Conservation (phyloP, 2,113 vertebrate genomes). For the Cyanoramphus novaezelandiae region DNA sequence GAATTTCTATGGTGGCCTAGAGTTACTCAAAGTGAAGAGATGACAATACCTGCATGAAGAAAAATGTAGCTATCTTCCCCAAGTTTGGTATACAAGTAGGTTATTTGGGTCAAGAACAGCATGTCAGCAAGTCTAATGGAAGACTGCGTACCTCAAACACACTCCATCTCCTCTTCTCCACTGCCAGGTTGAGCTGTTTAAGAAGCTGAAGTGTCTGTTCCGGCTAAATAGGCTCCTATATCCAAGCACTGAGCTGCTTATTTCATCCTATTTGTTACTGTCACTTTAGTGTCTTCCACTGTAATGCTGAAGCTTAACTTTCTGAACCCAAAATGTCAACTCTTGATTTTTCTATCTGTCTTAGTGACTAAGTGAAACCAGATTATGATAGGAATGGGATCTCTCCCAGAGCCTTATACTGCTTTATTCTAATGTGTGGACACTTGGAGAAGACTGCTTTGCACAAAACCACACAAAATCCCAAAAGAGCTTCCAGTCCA, state of each 20-base stretch:
- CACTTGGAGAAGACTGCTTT: neutral
- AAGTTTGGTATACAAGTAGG: neutral
- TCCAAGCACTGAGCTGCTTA: neutral
- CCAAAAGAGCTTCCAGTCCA: neutral
- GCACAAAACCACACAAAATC: neutral
- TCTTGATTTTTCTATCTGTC: neutral
- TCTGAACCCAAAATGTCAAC: neutral
- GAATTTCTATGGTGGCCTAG: neutral
- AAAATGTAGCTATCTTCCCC: neutral
- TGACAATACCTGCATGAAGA: neutral
- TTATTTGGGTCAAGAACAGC: neutral
- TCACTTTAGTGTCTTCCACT: neutral
- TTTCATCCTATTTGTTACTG: neutral
- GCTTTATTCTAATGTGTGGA: neutral
- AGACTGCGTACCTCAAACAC: neutral
- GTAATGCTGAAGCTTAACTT: neutral
- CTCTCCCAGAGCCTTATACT: neutral
- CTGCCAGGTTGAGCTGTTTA: neutral
- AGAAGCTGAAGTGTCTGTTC: neutral
- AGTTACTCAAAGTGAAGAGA: neutral
- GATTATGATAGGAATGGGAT: fast-evolving
- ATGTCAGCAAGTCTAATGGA: neutral
- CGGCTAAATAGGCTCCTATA: neutral
- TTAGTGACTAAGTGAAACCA: neutral
- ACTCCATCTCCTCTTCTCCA: neutral